Evolutionary conservation across 2,888 invertebrate species (phyloP).

Genomic region (Drosophila limbata): DNA sequence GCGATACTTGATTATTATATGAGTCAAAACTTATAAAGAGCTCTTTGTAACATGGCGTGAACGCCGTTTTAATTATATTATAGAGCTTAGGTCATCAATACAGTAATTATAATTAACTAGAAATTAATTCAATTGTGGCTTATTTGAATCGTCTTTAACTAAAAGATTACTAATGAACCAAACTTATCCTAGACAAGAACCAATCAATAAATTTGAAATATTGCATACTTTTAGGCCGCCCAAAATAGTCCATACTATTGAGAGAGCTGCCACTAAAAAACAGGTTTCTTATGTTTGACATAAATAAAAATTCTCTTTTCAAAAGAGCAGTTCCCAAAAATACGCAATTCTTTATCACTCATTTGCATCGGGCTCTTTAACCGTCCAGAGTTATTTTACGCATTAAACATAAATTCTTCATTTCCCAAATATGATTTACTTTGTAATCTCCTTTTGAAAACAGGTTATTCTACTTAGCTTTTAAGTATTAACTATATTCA

Average conservation of each 20-base stretch:
- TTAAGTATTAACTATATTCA: no score
- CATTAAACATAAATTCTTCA: not conserved
- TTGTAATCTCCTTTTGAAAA: no score
- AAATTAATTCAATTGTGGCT: no score
- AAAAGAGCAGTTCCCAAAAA: not conserved
- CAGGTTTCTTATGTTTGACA: no score
- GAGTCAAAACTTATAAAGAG: not conserved
- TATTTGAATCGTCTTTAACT: not conserved
- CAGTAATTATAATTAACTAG: not conserved
- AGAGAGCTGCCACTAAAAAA: not conserved
- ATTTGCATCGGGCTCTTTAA: not conserved
- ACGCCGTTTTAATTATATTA: not conserved
- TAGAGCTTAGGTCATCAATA: not conserved
- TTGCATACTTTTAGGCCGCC: conserved; percentile 21
- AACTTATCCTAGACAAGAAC: not conserved
- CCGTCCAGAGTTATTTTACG: not conserved
- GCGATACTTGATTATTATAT: not conserved
- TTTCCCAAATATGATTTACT: no score
- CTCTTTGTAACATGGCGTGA: not conserved
- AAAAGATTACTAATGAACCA: not conserved
- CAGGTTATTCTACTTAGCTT: no score
- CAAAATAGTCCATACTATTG: not conserved
- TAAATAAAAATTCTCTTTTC: not conserved
- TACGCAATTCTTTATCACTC: not conserved
- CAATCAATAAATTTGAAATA: rapidly evolving